Percentiles rank a stretch among this genome's conserved stretches.
Evolutionary conservation across 2,797 vertebrate species (phyloP).

Genomic region (Lophotriccus pileatus): DNA sequence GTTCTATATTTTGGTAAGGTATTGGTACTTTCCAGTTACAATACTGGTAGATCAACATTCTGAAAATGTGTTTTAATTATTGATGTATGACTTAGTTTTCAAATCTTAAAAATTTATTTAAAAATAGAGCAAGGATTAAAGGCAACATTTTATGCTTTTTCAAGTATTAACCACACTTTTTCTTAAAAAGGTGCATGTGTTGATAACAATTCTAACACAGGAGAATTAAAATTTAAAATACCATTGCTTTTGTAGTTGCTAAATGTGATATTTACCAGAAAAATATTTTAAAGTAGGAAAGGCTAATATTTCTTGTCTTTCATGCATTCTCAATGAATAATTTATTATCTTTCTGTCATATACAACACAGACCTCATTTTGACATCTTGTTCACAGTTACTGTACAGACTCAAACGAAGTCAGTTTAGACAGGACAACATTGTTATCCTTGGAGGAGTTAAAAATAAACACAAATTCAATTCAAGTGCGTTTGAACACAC

Average conservation of each 20-base stretch:
- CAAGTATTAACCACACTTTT: neutral
- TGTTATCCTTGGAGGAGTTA: neutral
- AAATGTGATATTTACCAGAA: neutral
- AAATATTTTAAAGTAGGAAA: neutral
- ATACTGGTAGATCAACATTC: neutral
- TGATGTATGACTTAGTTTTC: neutral
- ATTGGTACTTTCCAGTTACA: neutral
- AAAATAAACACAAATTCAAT: neutral
- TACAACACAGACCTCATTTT: neutral
- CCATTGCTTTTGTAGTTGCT: neutral
- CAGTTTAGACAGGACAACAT: neutral
- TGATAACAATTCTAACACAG: neutral
- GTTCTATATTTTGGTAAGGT: neutral
- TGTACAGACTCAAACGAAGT: neutral
- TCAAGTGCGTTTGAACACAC: neutral
- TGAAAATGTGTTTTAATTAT: neutral
- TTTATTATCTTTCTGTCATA: neutral
- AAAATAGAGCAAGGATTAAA: neutral
- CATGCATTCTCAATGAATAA: neutral
- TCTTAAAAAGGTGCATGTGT: neutral
- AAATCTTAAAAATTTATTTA: neutral
- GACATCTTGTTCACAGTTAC: neutral
- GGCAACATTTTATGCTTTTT: neutral
- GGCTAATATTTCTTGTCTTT: neutral
- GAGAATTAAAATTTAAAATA: neutral